These are phyloP conservation scores for Fratercula arctica DNA, from an alignment of 2,797 vertebrate genomes.

Conservation along the genomic window DNA sequence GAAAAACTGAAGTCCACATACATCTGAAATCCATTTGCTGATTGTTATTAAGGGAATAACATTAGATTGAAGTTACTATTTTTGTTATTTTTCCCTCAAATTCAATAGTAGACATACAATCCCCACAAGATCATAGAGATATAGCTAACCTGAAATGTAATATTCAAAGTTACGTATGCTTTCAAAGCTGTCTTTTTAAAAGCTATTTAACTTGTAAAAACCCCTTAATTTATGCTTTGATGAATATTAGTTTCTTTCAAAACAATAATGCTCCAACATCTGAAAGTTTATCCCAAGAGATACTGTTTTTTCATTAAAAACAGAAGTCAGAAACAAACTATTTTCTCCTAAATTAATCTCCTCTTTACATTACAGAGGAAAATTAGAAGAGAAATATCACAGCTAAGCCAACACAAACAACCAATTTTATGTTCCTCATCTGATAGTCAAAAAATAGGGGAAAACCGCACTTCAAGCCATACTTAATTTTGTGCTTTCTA, in stretches of 20 bases:
- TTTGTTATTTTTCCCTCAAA: not conserved
- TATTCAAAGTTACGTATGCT: not conserved
- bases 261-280: not conserved
- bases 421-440: not conserved
- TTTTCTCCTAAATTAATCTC: not conserved
- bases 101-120: not conserved
- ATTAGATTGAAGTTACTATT: not conserved
- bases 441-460: not conserved
- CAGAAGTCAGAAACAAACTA: not conserved
- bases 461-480: not conserved
- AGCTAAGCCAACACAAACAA: conserved; percentile 42
- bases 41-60: not conserved
- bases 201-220: not conserved
- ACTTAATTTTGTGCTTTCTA: not conserved
- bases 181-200: not conserved
- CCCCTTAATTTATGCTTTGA: not conserved
- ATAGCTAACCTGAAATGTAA: not conserved
- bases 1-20: not conserved
- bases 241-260: conserved; percentile 12
- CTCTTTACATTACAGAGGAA: not conserved
- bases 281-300: conserved; percentile 6
- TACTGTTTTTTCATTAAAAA: conserved; percentile 3
- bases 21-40: not conserved
- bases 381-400: conserved; percentile 19
- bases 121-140: not conserved